Conservation (phyloP, 2,113 vertebrate genomes). For the Mirza zaza region DNA sequence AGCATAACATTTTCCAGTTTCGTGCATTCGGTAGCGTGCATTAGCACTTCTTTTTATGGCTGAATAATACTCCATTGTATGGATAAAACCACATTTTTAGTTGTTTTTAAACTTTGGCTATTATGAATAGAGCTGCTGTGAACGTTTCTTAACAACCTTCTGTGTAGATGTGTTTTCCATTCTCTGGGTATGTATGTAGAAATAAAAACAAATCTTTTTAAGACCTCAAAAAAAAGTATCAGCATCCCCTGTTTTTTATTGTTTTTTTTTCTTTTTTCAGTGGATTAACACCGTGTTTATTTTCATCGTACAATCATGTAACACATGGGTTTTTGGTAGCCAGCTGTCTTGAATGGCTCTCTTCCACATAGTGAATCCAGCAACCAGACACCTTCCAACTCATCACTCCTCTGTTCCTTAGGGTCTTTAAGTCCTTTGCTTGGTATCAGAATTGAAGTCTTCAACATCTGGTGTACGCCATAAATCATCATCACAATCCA, state of each 20-base stretch:
- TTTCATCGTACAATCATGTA: background rate
- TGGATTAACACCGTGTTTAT: background rate
- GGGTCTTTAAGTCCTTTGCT: background rate
- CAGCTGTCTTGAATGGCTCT: background rate
- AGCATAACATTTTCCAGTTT: too few relatives aligned
- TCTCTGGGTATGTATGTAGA: background rate
- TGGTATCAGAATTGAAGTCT: too few relatives aligned
- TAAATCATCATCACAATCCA: too few relatives aligned
- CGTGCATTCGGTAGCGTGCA: background rate
- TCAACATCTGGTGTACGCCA: too few relatives aligned
- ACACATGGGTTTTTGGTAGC: background rate
- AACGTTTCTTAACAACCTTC: background rate
- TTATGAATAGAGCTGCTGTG: background rate
- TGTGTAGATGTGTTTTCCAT: background rate
- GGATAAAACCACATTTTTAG: background rate
- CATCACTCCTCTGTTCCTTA: background rate
- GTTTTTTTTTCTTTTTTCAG: background rate
- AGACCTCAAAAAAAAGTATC: too few relatives aligned
- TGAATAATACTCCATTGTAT: too few relatives aligned
- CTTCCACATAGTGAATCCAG: background rate
- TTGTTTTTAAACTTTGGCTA: background rate
- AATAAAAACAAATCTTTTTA: background rate
- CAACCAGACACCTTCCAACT: background rate
- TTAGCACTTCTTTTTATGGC: background rate
- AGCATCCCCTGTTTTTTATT: too few relatives aligned